Base-by-base conservation (phyloP, 2,113 vertebrate species). In the Phoxinus phoxinus region DNA sequence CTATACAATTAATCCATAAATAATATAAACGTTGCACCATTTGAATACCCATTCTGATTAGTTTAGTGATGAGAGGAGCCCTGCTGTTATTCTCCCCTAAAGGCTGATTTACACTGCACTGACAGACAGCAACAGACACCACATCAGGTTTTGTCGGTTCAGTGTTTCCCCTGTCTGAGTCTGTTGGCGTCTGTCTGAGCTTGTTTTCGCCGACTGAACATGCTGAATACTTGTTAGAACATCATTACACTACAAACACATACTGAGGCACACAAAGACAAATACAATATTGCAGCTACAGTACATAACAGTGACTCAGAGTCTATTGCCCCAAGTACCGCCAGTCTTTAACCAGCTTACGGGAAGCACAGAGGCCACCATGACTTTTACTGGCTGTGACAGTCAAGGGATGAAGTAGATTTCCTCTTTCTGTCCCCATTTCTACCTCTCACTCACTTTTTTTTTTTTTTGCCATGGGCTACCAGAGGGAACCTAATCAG, bases 321-420 rank as follows among this genome's bases (percentile, higher is more conserved):
- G 71, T 83, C 59, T 63, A 27, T 84, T 58, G 53, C 83, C 79
- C 58, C 32, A 59, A 76, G 72, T 77, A 58, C 72, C 1, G 30
- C 58, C 19, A 81, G 58, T 44, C 30, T 58, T 80, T 61, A 86
- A 81, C 27, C 78, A 81, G 78, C 67, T 82, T 74, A 81, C 27
- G 32, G 41, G 53, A 86, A 63, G 8, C 17, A 15, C 35, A 46
- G 46, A 65, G 46, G 32, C 74, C 61, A 78, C 75, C 32, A 25
- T 63, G 77, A 86, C 25, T 74, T 17, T 61, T 30, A 86, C 27
- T 32, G 77, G 13, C 67, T 41, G 53, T 32, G 71, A 81, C 67
- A 81, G 77, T 61, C 51, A 21, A 46, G 19, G 61, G n/a, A 27
- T 46, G 12, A 80, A 82, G 6, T 15, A 4, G 13, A 41, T 44